Percentiles rank a stretch among this genome's conserved stretches.
Evolutionary conservation across 2,888 invertebrate species (phyloP).

Genomic region (Conops quadrifasciatus): DNA sequence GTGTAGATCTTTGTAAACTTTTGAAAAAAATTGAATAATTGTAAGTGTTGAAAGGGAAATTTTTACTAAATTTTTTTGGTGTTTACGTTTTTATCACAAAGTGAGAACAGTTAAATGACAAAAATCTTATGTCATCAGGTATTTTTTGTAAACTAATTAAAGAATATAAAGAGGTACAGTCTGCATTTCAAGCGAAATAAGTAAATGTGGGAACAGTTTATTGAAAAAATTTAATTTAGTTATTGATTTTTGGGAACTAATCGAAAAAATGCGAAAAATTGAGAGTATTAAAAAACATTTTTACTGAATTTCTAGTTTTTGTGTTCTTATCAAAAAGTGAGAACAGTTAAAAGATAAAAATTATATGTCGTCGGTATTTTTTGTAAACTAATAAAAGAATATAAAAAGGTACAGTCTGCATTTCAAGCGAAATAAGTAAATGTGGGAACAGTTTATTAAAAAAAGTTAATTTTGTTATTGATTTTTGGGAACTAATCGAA

Average conservation of each 20-base stretch:
- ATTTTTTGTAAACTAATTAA: neutral
- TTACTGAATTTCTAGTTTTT: too few relatives aligned
- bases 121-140: neutral
- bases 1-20: too few relatives aligned
- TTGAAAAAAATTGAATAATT: too few relatives aligned
- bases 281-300: too few relatives aligned
- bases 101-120: neutral
- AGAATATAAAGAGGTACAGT: neutral
- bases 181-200: neutral
- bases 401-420: neutral
- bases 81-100: too few relatives aligned
- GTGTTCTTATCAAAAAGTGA: neutral
- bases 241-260: too few relatives aligned
- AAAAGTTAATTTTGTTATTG: too few relatives aligned
- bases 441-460: neutral
- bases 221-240: neutral
- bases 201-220: neutral
- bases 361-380: neutral
- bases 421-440: neutral
- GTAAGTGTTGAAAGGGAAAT: too few relatives aligned
- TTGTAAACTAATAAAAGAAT: neutral
- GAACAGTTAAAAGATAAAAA: neutral
- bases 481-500: too few relatives aligned
- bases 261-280: too few relatives aligned
- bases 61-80: too few relatives aligned